Evolutionary conservation across 2,888 invertebrate genomes (phyloP).

Genomic region (Odontothrips loti): DNA sequence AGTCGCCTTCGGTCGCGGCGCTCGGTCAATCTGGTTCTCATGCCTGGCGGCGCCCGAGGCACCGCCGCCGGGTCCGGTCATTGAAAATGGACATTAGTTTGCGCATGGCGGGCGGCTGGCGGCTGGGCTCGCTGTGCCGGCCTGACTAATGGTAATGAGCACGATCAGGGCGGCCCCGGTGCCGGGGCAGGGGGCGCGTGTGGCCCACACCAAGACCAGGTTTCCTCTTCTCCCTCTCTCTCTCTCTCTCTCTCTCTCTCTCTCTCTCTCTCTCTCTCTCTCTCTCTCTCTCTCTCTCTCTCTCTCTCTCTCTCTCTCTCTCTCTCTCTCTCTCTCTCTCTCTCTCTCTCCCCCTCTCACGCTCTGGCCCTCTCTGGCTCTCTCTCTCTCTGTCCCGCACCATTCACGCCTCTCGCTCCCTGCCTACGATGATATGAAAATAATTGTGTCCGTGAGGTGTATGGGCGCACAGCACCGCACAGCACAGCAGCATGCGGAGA

Average conservation of each 20-base stretch:
- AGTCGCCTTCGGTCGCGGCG: not conserved
- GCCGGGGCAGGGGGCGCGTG: not conserved
- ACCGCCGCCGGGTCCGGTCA: not conserved
- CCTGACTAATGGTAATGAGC: constrained; percentile 22
- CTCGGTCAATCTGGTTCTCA: not conserved
- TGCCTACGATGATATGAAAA: constrained; percentile 8
- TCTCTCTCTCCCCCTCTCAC: not conserved
- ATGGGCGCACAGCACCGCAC: not conserved
- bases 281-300: no score
- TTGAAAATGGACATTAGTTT: constrained; percentile 25
- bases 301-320: no score
- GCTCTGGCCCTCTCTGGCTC: not conserved
- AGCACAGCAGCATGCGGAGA: not conserved
- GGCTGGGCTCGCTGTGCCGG: not conserved
- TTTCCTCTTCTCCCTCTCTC: no score
- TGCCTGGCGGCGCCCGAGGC: not conserved
- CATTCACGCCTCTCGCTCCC: not conserved
- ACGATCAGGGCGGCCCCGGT: not conserved
- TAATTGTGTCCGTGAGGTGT: not conserved
- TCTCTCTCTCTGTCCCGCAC: not conserved
- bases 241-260: no score
- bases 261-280: no score
- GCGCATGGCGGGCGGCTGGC: no score
- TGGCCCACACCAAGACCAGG: not conserved
- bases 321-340: not conserved